Percentiles rank a stretch among this genome's conserved stretches.
These are phyloP conservation scores for Limnephilus rhombicus DNA, from an alignment of 2,888 invertebrate genomes.

Conservation along the genomic window DNA sequence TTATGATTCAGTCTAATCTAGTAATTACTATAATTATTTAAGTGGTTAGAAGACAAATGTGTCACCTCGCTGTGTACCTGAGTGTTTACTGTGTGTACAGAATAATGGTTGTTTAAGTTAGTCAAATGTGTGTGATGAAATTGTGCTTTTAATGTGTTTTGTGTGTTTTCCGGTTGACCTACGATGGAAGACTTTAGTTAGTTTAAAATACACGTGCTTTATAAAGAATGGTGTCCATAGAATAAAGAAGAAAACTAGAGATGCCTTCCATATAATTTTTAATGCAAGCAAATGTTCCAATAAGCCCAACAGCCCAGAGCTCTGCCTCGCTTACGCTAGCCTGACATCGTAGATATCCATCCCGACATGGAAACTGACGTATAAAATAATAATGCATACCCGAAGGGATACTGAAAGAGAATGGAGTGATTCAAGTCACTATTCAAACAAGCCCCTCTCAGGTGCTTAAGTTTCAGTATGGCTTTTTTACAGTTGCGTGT, in stretches of 20 bases:
- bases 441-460: background rate
- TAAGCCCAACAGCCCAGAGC: no score
- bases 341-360: no score
- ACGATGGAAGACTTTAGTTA: background rate
- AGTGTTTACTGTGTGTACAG: background rate
- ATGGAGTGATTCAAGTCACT: background rate
- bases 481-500: background rate
- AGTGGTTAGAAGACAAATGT: background rate
- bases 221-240: no score
- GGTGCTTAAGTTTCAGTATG: background rate
- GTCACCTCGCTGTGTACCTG: background rate
- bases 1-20: background rate
- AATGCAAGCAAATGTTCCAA: no score
- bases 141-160: background rate
- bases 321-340: no score
- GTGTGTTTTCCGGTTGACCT: background rate
- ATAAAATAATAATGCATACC: background rate
- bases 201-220: background rate
- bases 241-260: no score
- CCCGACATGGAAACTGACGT: background rate
- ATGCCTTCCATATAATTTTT: no score
- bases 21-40: background rate
- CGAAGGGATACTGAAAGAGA: background rate
- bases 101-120: background rate
- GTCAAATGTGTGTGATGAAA: background rate